Evolutionary conservation across 2,888 invertebrate species (phyloP).

Genomic region (Hesperia comma): DNA sequence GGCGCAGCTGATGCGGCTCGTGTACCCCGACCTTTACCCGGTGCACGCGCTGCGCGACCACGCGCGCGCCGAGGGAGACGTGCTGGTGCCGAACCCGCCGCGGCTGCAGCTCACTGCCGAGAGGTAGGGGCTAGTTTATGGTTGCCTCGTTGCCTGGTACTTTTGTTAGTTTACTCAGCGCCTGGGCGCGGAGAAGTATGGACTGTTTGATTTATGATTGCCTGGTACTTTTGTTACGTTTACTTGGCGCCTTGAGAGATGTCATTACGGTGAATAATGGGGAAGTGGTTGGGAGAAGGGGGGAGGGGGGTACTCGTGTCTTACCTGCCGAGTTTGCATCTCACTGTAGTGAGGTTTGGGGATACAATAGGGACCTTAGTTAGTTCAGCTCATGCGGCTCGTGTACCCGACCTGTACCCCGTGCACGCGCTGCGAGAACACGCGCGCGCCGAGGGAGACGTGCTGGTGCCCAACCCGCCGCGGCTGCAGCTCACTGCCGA

Average conservation of each 20-base stretch:
- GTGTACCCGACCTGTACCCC: constrained; percentile 96
- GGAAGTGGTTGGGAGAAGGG: no score
- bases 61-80: constrained; percentile 58
- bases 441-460: constrained; percentile 58
- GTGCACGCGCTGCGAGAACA: constrained; percentile 86
- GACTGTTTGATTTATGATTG: no score
- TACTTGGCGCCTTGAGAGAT: no score
- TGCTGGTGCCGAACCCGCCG: constrained; percentile 89
- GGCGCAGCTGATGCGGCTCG: constrained; percentile 89
- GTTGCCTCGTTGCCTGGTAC: no score
- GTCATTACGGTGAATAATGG: no score
- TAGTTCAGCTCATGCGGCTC: constrained; percentile 91
- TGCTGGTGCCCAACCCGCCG: constrained; percentile 89
- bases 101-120: constrained; percentile 93
- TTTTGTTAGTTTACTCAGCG: no score
- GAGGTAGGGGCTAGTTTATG: constrained; percentile 78
- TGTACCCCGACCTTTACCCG: constrained; percentile 97
- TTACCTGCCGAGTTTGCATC: no score
- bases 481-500: constrained; percentile 93
- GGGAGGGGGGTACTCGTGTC: no score
- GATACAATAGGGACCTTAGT: no score
- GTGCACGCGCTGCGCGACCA: constrained; percentile 86
- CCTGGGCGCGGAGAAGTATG: no score
- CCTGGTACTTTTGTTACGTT: no score
- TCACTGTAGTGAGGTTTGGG: no score